Conservation (phyloP, 2,113 vertebrate genomes). For the Verasper variegatus region DNA sequence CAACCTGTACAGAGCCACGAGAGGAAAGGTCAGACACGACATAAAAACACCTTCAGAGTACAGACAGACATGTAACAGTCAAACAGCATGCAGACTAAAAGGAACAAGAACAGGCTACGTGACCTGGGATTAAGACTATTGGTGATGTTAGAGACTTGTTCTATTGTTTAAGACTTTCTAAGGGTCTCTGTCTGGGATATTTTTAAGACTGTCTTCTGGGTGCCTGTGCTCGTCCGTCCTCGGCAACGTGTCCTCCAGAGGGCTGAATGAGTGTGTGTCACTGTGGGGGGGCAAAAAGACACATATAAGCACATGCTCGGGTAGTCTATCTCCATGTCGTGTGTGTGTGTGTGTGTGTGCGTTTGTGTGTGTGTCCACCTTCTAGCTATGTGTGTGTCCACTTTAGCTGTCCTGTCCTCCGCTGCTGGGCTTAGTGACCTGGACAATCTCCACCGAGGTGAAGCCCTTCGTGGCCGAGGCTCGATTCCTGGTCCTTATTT, state of each 20-base stretch:
- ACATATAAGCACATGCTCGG: background rate
- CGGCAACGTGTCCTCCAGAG: slow-evolving; percentile 7
- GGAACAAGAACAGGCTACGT: background rate
- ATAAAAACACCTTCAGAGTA: background rate
- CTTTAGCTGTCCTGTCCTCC: slow-evolving; percentile 63
- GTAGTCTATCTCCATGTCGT: background rate
- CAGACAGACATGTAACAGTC: background rate
- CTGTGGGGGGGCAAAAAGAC: slow-evolving; percentile 32
- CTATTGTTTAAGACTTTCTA: slow-evolving; percentile 45
- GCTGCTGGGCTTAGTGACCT: slow-evolving; percentile 71
- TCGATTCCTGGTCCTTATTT: slow-evolving; percentile 71
- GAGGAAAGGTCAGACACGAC: background rate
- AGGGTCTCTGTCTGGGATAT: background rate
- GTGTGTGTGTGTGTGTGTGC: background rate
- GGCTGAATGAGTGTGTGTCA: slow-evolving; percentile 43
- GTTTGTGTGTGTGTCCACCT: slow-evolving; percentile 22
- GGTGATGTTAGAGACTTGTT: slow-evolving; percentile 59
- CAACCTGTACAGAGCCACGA: background rate
- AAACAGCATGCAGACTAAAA: background rate
- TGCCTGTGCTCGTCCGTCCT: slow-evolving; percentile 12
- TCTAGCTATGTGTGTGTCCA: background rate
- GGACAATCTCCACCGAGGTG: slow-evolving; percentile 77
- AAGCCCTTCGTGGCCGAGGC: slow-evolving; percentile 73
- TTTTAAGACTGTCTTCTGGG: slow-evolving; percentile 44
- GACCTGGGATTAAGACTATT: slow-evolving; percentile 47